A percentile compares a stretch with the other conserved stretches of the same genome.
phyloP scores from a whole-genome alignment of 1,140 invertebrate species.

The Drosophila parabipectinata region DNA sequence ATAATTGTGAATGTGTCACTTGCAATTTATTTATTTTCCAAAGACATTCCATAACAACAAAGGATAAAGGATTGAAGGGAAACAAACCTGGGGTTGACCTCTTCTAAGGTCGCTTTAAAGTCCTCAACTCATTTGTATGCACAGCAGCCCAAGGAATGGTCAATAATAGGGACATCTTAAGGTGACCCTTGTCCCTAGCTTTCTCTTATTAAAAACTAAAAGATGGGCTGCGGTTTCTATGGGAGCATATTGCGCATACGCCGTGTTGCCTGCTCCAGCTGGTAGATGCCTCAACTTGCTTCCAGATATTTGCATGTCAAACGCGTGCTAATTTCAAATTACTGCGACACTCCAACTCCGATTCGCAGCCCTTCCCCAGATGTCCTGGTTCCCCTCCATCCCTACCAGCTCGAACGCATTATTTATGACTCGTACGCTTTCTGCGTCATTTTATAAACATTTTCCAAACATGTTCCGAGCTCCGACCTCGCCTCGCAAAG shows the following conservation, averaged over 20 bases:
- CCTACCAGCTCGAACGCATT: conserved; percentile 56
- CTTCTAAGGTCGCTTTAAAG: neutral
- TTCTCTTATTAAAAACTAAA: neutral
- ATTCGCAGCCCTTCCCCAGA: neutral
- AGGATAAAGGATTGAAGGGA: conserved; percentile 4
- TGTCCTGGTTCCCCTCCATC: neutral
- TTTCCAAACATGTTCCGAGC: conserved; percentile 68
- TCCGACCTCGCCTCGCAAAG: conserved; percentile 24
- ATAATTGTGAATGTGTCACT: conserved; percentile 73
- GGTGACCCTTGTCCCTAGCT: conserved; percentile 20
- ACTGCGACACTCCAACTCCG: conserved; percentile 62
- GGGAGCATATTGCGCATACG: conserved; percentile 37
- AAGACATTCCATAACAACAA: conserved; percentile 23
- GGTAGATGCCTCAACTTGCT: conserved; percentile 37
- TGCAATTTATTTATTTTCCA: conserved; percentile 70
- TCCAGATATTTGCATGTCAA: conserved; percentile 74
- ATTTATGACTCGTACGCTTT: conserved; percentile 82
- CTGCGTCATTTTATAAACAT: conserved; percentile 80
- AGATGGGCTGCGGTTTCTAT: conserved; percentile 1
- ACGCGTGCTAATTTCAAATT: conserved; percentile 77
- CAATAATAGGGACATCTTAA: conserved; percentile 18
- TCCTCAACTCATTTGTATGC: conserved; percentile 19
- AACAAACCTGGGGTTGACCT: conserved; percentile 14
- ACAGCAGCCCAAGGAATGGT: neutral
- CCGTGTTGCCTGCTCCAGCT: conserved; percentile 14